Evolutionary conservation across 37 sponge, comb jelly and placozoan species (phyloP).

Genomic region (Halichondria panicea): DNA sequence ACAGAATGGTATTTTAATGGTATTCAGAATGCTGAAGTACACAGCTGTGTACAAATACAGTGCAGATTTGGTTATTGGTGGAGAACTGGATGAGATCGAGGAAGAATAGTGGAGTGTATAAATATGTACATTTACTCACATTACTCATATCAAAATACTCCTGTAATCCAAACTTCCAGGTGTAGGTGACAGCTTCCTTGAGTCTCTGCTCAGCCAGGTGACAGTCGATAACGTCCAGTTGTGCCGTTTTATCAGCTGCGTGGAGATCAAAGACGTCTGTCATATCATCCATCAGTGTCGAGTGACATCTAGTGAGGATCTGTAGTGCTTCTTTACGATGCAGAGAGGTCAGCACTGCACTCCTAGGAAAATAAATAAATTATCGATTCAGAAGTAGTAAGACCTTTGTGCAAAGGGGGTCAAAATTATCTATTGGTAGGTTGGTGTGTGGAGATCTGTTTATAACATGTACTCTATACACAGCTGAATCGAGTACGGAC

Average conservation of each 20-base stretch:
- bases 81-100: neutral
- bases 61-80: too few species aligned
- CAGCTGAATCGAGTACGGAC: too few species aligned
- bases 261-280: conserved; percentile 33
- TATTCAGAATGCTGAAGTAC: too few species aligned
- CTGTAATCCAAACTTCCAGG: conserved; percentile 11
- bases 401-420: too few species aligned
- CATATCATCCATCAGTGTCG: conserved; percentile 14
- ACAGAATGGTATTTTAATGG: too few species aligned
- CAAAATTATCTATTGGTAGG: too few species aligned
- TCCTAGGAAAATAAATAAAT: too few species aligned
- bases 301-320: conserved; percentile 8
- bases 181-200: conserved; percentile 27
- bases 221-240: neutral
- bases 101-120: neutral
- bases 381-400: too few species aligned
- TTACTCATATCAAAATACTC: conserved; percentile 6
- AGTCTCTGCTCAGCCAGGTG: neutral
- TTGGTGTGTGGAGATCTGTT: too few species aligned
- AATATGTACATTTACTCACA: too few species aligned
- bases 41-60: too few species aligned
- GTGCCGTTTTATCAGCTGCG: neutral
- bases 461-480: too few species aligned
- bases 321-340: conserved; percentile 16
- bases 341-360: conserved; percentile 5